Evolutionary conservation across 2,888 invertebrate genomes (phyloP), one percentile per base, ranked within the genome.

Genomic region (Napeogenes inachia): DNA sequence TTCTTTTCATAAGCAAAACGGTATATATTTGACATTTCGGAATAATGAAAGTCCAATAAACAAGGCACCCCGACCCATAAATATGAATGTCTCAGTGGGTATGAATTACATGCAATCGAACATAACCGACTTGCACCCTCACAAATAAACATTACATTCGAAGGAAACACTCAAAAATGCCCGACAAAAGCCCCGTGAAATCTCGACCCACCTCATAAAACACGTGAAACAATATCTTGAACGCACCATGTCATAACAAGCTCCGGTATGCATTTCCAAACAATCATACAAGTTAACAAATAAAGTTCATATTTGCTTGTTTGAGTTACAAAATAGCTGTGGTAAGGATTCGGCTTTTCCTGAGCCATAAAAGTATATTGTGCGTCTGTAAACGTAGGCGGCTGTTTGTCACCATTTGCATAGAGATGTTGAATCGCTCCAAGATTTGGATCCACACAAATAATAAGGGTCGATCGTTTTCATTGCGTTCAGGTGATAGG

Each of bases 331-430:
- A 56, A 13, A 45, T 45, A 70, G 72, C 65, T 32, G 59, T 79
- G 73, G 80, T 71, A 69, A 72, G 76, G 73, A 78, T 78, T 81
- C 75, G 82, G 81, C 83, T 87, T 86, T 87, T 87, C 85, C 82
- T 84, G 79, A 75, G 77, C 81, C 83, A 86, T 89, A 88, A 89
- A 89, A 89, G 81, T 89, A 89, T 89, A 89, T 89, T 85, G 88
- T 87, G 87, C 88, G 88, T 86, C 82, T 82, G 86, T 85, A 85
- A 87, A 87, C 81, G 84, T 80, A 80, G 75, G 77, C 77, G 84
- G 78, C 84, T 87, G 87, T 88, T 89, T 89, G 89, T 88, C 88
- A 86, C 84, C 82, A 87, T 89, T 89, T 89, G 84, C 88, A 89
- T 89, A 83, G 80, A 87, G 81, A 87, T 86, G 81, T 79, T 74